Conservation (phyloP, 2,797 vertebrate genomes). For the Eupleurogrammus muticus region DNA sequence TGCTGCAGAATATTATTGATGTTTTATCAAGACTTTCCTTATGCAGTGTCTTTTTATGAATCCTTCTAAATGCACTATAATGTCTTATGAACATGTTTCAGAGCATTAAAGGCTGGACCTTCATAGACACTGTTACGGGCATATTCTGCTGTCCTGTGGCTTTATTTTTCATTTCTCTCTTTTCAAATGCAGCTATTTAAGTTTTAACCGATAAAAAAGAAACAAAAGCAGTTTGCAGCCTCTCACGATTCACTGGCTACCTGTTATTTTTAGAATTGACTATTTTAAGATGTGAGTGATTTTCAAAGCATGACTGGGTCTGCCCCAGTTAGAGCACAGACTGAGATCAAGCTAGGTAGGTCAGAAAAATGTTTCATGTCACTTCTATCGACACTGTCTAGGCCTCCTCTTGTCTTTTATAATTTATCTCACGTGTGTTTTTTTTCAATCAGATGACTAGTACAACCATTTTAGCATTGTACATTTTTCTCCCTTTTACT, state of each 20-base stretch:
- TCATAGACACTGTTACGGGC: too few species aligned
- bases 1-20: too few species aligned
- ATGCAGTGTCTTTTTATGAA: too few species aligned
- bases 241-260: constrained; percentile 14
- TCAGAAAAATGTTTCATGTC: constrained; percentile 1
- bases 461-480: neutral
- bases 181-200: constrained; percentile 18
- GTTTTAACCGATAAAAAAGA: constrained; percentile 1
- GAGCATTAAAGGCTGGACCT: too few species aligned
- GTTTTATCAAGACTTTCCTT: too few species aligned
- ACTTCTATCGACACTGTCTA: constrained; percentile 1
- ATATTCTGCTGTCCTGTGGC: neutral
- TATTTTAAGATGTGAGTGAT: constrained; percentile 38
- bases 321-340: constrained; percentile 13
- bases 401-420: constrained; percentile 5
- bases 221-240: neutral
- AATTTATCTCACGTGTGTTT: constrained; percentile 8
- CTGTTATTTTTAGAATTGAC: constrained; percentile 28
- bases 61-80: too few species aligned
- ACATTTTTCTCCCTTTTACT: neutral
- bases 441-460: neutral
- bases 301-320: constrained; percentile 33
- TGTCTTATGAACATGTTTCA: too few species aligned
- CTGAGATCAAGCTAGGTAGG: constrained; percentile 17
- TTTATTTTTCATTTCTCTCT: neutral